Evolutionary conservation across 2,888 invertebrate species (phyloP).

Genomic region (Lasioglossum zephyrum): DNA sequence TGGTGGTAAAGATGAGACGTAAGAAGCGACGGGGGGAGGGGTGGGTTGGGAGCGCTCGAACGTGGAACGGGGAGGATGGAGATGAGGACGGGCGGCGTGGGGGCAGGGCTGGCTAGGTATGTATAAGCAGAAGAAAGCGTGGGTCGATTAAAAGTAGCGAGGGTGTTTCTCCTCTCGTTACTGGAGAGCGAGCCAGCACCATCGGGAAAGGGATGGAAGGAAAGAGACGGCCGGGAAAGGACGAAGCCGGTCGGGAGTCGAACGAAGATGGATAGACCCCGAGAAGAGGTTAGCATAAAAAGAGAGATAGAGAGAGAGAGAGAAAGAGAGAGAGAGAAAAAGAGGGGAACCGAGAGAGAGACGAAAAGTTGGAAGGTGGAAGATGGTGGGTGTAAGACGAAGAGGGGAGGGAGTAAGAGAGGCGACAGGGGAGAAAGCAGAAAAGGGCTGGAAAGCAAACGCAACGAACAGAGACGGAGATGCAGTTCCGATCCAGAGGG

Average conservation of each 20-base stretch:
- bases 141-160: constrained; percentile 85
- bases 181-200: constrained; percentile 75
- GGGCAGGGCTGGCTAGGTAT: constrained; percentile 80
- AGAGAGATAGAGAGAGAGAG: constrained; percentile 46
- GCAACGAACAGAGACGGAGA: constrained; percentile 69
- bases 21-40: constrained; percentile 65
- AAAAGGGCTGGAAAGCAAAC: constrained; percentile 66
- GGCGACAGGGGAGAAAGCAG: constrained; percentile 66
- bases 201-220: constrained; percentile 66
- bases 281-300: constrained; percentile 46
- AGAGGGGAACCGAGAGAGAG: neutral
- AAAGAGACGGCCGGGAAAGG: constrained; percentile 47
- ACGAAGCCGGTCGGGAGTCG: constrained; percentile 46
- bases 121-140: constrained; percentile 84
- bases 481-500: constrained; percentile 73
- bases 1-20: constrained; percentile 79
- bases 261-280: constrained; percentile 52
- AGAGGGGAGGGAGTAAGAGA: constrained; percentile 53
- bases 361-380: constrained; percentile 47
- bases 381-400: constrained; percentile 56
- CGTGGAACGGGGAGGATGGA: constrained; percentile 71
- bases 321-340: neutral
- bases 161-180: constrained; percentile 85
- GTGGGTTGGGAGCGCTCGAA: constrained; percentile 64
- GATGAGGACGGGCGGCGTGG: constrained; percentile 67